These are phyloP conservation scores for Caenorhabditis latens DNA, from an alignment of 1,140 invertebrate species.

Conservation along the genomic window DNA sequence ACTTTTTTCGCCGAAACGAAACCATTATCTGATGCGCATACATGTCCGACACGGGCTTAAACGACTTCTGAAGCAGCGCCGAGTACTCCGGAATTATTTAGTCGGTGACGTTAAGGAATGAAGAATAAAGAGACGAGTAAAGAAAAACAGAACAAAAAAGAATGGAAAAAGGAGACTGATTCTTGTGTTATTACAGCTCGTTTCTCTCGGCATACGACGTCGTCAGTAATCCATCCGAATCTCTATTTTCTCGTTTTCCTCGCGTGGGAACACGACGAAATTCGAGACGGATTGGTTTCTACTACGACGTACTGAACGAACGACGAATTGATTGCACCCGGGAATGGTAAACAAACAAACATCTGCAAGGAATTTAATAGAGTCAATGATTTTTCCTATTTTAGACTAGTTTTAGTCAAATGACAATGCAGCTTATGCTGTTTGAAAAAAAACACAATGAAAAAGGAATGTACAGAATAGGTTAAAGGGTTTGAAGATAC, in stretches of 20 bases:
- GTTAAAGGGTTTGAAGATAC: too few species aligned
- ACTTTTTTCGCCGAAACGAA: slow-evolving; percentile 21
- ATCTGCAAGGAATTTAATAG: too few species aligned
- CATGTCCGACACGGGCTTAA: neutral
- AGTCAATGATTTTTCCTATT: neutral
- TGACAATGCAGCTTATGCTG: too few species aligned
- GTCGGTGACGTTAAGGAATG: slow-evolving; percentile 10
- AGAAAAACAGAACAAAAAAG: neutral
- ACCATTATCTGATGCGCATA: slow-evolving; percentile 47
- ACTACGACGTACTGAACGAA: slow-evolving; percentile 5
- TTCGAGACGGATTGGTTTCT: slow-evolving; percentile 48
- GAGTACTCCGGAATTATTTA: slow-evolving; percentile 19
- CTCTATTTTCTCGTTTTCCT: neutral
- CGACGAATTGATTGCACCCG: neutral
- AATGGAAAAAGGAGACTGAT: neutral
- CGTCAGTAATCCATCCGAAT: slow-evolving; percentile 39
- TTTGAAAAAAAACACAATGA: too few species aligned
- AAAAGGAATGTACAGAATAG: too few species aligned
- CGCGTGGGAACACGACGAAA: slow-evolving; percentile 39
- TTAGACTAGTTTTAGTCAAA: neutral
- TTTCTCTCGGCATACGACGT: neutral
- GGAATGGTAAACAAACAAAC: neutral
- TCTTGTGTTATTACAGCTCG: slow-evolving; percentile 35
- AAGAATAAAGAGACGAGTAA: neutral
- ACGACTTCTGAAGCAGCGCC: neutral